Evolutionary conservation across 2,888 invertebrate species (phyloP), one percentile per base, ranked within the genome.

Genomic region (Sinodicranocentrus sp.): DNA sequence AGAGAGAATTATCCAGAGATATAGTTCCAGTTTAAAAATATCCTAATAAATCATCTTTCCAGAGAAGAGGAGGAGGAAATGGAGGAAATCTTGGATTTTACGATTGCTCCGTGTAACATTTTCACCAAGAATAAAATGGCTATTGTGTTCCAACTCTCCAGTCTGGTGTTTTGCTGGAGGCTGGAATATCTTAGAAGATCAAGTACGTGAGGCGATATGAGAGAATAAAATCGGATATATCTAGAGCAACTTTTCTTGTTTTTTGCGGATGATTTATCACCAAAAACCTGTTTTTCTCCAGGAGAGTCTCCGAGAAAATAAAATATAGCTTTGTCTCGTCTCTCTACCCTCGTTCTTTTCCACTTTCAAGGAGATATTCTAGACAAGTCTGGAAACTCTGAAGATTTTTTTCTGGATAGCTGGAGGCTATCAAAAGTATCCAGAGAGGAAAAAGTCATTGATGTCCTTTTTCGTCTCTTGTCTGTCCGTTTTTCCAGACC

Each of bases 211-310:
- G 8, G 19, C 15, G 26, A 23, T 10, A 26, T 13, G 13, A 2
- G 54, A 19, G 21, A 21, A 10, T 54, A 10, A 54, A 54, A 21
- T 54, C n/a, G 10, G 19, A 54, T 10, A 54, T 54, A 54, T 17
- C n/a, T 54, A 54, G 8, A 39, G 6, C 13, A 39, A 13, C 6
- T 6, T 70, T 28, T 70, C 48, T 70, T 68, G 48, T 23, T 25
- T 52, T 71, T 57, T 57, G 25, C 28, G 57, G 39, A 71, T 73
- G 72, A 73, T 73, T 73, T 73, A 73, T 73, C 72, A 44, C 61
- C 2, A 59, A 26, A 72, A 43, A 23, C 57, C 25, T 57, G 48
- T 61, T 39, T 15, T 43, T 23, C 23, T 43, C 8, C 19, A n/a
- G 28, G 1, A n/a, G n/a, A 8, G 8, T 21, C 23, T 43, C 65